Percentiles rank a stretch among this genome's conserved stretches.
Conservation (phyloP, 1,140 invertebrate genomes). For the Vanessa tameamea region DNA sequence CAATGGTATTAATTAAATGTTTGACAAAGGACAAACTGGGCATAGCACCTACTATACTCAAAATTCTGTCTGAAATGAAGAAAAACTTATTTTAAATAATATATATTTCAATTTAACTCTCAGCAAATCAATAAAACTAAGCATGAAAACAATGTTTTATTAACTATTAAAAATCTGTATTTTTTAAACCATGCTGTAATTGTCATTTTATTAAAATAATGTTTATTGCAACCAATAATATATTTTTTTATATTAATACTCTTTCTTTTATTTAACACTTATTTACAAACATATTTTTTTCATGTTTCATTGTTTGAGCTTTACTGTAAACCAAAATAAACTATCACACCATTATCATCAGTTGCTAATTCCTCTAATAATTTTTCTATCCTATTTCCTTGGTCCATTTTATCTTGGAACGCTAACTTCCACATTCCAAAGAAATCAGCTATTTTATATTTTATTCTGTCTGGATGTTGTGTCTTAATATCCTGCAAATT, state of each 20-base stretch:
- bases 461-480: constrained; percentile 53
- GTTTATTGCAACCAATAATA: no score
- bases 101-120: no score
- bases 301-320: not conserved
- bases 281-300: no score
- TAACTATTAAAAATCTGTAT: no score
- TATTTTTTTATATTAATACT: no score
- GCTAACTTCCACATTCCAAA: constrained; percentile 80
- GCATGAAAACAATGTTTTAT: no score
- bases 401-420: constrained; percentile 82
- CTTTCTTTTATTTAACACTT: no score
- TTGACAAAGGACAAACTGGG: constrained; percentile 79
- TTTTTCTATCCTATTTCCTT: constrained; percentile 76
- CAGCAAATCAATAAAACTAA: no score
- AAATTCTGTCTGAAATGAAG: constrained; percentile 67
- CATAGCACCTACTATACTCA: constrained; percentile 80
- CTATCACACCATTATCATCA: constrained; percentile 54
- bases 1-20: constrained; percentile 80
- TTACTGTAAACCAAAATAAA: not conserved
- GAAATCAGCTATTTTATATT: constrained; percentile 78
- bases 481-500: constrained; percentile 58
- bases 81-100: not conserved
- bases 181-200: no score
- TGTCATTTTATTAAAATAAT: no score
- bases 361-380: constrained; percentile 73